phyloP scores from a whole-genome alignment of 2,113 vertebrate species.

The Cryptotis parvus region DNA sequence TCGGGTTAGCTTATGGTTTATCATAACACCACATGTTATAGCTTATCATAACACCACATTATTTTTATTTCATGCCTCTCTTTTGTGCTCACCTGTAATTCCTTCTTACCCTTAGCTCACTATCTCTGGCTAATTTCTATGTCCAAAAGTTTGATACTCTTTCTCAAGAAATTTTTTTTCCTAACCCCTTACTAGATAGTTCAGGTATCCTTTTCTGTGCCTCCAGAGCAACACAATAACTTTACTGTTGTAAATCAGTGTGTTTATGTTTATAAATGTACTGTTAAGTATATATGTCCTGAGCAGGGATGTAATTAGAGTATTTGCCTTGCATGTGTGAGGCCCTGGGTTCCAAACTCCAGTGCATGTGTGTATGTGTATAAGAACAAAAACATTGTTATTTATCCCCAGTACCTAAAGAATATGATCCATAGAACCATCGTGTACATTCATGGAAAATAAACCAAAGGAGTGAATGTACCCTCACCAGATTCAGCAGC shows the following conservation, averaged over 20 bases:
- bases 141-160: background rate
- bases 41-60: background rate
- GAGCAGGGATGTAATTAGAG: too few relatives aligned
- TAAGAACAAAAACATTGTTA: background rate
- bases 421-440: background rate
- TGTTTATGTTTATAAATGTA: background rate
- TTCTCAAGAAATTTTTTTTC: background rate
- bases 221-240: background rate
- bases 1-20: background rate
- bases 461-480: background rate
- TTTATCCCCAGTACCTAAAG: background rate
- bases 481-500: background rate
- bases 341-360: too few relatives aligned
- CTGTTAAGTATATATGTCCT: background rate
- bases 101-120: background rate
- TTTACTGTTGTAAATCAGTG: background rate
- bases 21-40: background rate
- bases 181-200: background rate
- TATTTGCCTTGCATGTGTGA: too few relatives aligned
- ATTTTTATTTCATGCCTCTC: conserved; percentile 16
- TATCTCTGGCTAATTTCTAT: background rate
- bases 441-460: background rate
- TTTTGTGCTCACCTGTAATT: background rate
- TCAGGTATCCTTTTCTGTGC: background rate
- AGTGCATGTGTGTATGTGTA: background rate